phyloP scores from a whole-genome alignment of 2,113 vertebrate species.

The Ranitomeya imitator region DNA sequence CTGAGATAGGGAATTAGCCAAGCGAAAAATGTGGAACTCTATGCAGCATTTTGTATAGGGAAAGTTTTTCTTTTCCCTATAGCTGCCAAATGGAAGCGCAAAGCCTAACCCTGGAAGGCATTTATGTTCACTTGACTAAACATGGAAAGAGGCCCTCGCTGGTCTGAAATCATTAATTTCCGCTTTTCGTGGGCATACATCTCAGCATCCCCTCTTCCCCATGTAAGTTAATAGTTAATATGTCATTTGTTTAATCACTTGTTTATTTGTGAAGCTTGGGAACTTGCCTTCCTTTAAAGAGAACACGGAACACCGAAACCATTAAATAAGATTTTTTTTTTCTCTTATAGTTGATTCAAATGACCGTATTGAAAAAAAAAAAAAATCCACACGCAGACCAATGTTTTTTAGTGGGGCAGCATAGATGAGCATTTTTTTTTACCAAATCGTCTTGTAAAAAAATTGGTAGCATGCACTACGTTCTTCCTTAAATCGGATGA shows the following conservation, averaged over 20 bases:
- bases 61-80: conserved; percentile 62
- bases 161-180: conserved; percentile 47
- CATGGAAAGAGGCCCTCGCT: conserved; percentile 48
- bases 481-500: no score
- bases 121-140: conserved; percentile 47
- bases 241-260: conserved; percentile 8
- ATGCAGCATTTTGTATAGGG: conserved; percentile 66
- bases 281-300: background rate
- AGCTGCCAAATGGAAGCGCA: conserved; percentile 65
- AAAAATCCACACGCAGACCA: no score
- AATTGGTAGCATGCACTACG: no score
- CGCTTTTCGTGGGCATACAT: conserved; percentile 49
- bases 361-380: no score
- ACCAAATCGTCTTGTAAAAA: no score
- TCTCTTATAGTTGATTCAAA: no score
- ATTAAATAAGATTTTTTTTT: no score
- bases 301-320: background rate
- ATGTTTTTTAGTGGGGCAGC: no score
- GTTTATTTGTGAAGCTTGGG: background rate
- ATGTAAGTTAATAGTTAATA: conserved; percentile 64
- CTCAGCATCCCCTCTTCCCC: conserved; percentile 51
- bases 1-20: conserved; percentile 67
- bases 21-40: conserved; percentile 77
- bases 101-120: conserved; percentile 64
- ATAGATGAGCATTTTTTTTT: no score